phyloP scores from a whole-genome alignment of 2,113 vertebrate species.

The Hepsetus odoe region DNA sequence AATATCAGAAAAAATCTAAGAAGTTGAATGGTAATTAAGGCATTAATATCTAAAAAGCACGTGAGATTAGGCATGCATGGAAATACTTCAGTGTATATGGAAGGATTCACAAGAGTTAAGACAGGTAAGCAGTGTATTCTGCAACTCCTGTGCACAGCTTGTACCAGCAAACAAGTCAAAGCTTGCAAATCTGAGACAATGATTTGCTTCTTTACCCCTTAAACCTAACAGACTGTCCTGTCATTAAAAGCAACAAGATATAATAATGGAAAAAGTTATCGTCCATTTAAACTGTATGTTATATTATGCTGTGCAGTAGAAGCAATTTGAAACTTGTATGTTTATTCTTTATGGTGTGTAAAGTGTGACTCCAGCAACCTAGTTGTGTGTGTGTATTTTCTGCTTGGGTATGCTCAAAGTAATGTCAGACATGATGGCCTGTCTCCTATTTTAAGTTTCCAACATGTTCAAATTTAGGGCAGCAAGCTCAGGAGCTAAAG shows the following conservation, averaged over 20 bases:
- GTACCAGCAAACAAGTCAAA: constrained; percentile 46
- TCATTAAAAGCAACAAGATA: not conserved
- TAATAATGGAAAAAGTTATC: not conserved
- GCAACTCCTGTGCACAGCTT: constrained; percentile 12
- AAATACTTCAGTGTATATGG: not conserved
- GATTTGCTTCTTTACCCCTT: constrained; percentile 34
- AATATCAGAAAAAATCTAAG: not conserved
- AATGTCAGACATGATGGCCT: not conserved
- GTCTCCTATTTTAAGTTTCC: constrained; percentile 36
- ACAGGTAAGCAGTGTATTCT: constrained; percentile 11
- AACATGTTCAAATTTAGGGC: constrained; percentile 21
- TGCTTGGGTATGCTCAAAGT: not conserved
- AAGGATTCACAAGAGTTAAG: not conserved
- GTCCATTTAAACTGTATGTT: not conserved
- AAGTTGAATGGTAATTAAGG: not conserved
- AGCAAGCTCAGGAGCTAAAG: constrained; percentile 20
- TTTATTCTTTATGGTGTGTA: not conserved
- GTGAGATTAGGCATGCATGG: not conserved
- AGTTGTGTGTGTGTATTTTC: constrained; percentile 1
- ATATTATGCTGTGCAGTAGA: not conserved
- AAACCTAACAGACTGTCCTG: not conserved
- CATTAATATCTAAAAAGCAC: not conserved
- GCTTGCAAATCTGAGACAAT: constrained; percentile 44
- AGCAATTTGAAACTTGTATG: not conserved
- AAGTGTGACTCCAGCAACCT: not conserved